Evolutionary conservation across 2,113 vertebrate genomes (phyloP).

Genomic region (Microcebus tavaratra): DNA sequence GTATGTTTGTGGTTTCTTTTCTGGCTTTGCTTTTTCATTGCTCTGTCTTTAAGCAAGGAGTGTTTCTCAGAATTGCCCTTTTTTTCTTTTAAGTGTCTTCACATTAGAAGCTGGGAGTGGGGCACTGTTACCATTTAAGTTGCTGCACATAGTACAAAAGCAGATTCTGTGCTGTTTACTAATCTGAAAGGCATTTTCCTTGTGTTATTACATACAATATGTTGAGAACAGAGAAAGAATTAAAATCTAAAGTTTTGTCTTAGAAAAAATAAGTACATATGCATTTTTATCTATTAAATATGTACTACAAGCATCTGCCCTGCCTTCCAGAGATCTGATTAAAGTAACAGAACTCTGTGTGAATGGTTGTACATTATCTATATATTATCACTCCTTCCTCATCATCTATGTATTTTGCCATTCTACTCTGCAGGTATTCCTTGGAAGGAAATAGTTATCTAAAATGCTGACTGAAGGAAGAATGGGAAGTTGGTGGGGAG

Average conservation of each 20-base stretch:
- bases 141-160: neutral
- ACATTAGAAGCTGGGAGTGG: neutral
- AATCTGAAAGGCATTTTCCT: neutral
- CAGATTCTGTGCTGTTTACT: neutral
- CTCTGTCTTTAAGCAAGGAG: neutral
- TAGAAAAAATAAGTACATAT: neutral
- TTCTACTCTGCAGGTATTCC: neutral
- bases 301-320: neutral
- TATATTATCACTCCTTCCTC: neutral
- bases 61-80: neutral
- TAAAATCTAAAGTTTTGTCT: neutral
- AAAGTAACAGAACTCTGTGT: neutral
- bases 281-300: slow-evolving; percentile 1
- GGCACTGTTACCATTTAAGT: neutral
- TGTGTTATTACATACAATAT: neutral
- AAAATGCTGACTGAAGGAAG: slow-evolving; percentile 1
- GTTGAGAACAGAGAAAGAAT: slow-evolving; percentile 12
- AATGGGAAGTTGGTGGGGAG: neutral
- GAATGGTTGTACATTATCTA: neutral
- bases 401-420: neutral
- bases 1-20: slow-evolving; percentile 84
- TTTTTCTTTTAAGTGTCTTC: neutral
- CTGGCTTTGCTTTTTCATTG: neutral
- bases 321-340: neutral
- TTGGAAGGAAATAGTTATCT: neutral